Percentiles rank a stretch among this genome's conserved stretches.
These are phyloP conservation scores for Cataglyphis hispanica DNA, from an alignment of 1,140 invertebrate species.

Conservation along the genomic window DNA sequence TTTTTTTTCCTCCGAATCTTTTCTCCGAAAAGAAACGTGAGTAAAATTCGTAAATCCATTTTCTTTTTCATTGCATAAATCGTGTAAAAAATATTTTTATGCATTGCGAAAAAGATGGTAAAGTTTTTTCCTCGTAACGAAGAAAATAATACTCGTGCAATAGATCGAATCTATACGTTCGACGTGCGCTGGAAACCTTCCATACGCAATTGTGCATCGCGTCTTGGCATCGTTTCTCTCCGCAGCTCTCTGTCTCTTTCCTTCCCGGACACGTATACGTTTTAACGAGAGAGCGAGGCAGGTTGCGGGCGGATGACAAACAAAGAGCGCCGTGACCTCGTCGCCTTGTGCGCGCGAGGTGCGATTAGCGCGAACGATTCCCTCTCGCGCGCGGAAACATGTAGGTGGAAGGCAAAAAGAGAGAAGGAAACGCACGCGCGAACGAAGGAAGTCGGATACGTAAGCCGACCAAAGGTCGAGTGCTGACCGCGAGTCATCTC, in stretches of 20 bases:
- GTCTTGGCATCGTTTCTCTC: constrained; percentile 66
- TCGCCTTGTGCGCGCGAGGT: constrained; percentile 63
- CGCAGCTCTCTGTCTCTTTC: constrained; percentile 12
- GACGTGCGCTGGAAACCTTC: constrained; percentile 54
- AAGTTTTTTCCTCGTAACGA: constrained; percentile 17
- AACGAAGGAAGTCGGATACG: constrained; percentile 72
- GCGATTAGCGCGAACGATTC: constrained; percentile 71
- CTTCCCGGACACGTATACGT: constrained; percentile 31
- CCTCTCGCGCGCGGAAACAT: constrained; percentile 43
- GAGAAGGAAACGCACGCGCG: constrained; percentile 42
- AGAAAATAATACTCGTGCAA: constrained; percentile 9
- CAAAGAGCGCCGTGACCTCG: constrained; percentile 73
- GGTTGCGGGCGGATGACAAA: constrained; percentile 70
- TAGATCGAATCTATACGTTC: constrained; percentile 56
- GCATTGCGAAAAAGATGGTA: background rate
- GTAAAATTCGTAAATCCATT: background rate
- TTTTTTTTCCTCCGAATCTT: background rate
- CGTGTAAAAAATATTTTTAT: background rate
- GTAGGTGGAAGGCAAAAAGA: constrained; percentile 33
- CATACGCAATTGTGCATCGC: constrained; percentile 53
- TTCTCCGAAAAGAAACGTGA: background rate
- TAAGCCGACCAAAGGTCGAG: constrained; percentile 74
- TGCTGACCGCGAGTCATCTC: constrained; percentile 69
- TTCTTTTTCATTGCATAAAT: background rate
- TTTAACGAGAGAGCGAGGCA: constrained; percentile 58